A percentile compares a stretch with the other conserved stretches of the same genome.
These are phyloP conservation scores for Saccopteryx leptura DNA, from an alignment of 2,113 vertebrate genomes.

Conservation along the genomic window DNA sequence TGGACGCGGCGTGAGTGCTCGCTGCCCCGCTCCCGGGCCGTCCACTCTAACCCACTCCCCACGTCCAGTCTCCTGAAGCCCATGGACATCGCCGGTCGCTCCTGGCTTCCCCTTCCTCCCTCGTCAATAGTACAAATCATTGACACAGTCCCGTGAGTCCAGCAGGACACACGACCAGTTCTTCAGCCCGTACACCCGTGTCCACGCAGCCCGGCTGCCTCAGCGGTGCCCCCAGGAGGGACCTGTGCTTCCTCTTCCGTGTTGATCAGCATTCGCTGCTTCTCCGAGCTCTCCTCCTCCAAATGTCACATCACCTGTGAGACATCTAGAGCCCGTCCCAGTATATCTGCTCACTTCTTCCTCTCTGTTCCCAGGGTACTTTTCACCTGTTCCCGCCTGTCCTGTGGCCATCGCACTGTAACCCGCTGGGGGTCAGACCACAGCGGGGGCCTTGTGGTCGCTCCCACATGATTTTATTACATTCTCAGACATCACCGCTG, in stretches of 20 bases:
- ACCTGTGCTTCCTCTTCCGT: fast-evolving
- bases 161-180: fast-evolving
- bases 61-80: no score
- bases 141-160: fast-evolving
- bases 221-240: no score
- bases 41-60: no score
- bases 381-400: fast-evolving
- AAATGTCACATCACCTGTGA: not conserved
- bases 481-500: not conserved
- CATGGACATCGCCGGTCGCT: no score
- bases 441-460: no score
- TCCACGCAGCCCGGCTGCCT: no score
- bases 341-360: not conserved
- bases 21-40: not conserved
- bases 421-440: not conserved
- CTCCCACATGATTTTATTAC: not conserved
- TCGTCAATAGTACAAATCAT: not conserved
- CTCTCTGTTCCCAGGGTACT: not conserved
- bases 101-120: not conserved
- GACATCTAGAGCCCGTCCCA: fast-evolving
- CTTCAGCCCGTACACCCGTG: fast-evolving
- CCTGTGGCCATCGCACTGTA: fast-evolving
- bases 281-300: not conserved
- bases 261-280: no score
- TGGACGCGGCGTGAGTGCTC: fast-evolving